These are phyloP conservation scores for Thaumetopoea pityocampa DNA, from an alignment of 1,140 invertebrate genomes.

Conservation along the genomic window DNA sequence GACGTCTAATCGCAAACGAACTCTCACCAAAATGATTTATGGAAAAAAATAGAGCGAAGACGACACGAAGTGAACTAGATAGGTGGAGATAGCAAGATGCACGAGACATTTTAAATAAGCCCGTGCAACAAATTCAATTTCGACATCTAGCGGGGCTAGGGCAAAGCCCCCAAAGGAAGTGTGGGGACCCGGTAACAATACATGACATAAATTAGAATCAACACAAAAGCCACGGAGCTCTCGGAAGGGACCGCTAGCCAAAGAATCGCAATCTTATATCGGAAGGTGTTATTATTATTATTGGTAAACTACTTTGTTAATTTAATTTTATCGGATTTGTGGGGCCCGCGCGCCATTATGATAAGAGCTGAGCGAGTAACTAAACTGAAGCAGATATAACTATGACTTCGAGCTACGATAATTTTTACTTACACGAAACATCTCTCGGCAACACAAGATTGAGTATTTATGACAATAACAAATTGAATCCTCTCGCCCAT, in stretches of 20 bases:
- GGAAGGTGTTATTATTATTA: conserved; percentile 65
- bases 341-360: conserved; percentile 40
- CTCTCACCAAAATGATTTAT: conserved; percentile 1
- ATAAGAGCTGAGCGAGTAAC: conserved; percentile 26
- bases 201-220: conserved; percentile 73
- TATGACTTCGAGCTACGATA: conserved; percentile 39
- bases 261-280: conserved; percentile 73
- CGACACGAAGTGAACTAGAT: conserved; percentile 1
- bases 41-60: conserved; percentile 1
- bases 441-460: too few relatives aligned
- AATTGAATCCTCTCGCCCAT: too few relatives aligned
- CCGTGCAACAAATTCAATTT: conserved; percentile 64
- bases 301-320: conserved; percentile 46
- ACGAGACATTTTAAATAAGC: conserved; percentile 54
- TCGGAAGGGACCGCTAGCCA: conserved; percentile 64
- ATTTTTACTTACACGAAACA: conserved; percentile 45
- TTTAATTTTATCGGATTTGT: conserved; percentile 54
- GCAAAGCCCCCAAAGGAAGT: conserved; percentile 58
- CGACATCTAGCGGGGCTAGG: conserved; percentile 37
- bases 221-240: conserved; percentile 65
- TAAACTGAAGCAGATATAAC: conserved; percentile 71
- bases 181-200: conserved; percentile 65
- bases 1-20: conserved; percentile 2
- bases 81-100: conserved; percentile 30
- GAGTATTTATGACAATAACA: too few relatives aligned